Conservation (phyloP, 2,888 invertebrate species). For the Cataglyphis albicans region DNA sequence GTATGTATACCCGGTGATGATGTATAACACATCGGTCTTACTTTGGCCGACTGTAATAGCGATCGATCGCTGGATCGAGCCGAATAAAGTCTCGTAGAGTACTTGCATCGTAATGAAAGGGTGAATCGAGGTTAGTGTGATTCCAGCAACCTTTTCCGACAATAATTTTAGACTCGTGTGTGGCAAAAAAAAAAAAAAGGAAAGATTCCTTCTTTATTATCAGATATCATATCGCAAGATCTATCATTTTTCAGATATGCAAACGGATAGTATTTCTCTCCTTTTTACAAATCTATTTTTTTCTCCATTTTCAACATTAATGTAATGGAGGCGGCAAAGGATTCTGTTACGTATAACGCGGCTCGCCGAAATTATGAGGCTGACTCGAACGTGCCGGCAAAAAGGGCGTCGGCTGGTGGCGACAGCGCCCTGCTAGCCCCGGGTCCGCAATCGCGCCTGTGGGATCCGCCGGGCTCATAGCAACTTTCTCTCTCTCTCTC, state of each 20-base stretch:
- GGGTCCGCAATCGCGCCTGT: slow-evolving; percentile 62
- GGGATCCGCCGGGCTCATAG: slow-evolving; percentile 60
- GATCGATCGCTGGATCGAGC: slow-evolving; percentile 37
- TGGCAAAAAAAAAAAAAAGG: not conserved
- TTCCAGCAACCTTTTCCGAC: not conserved
- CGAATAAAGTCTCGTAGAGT: not conserved
- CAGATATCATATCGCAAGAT: not conserved
- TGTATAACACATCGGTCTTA: slow-evolving; percentile 19
- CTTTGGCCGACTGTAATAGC: slow-evolving; percentile 16
- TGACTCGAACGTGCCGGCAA: slow-evolving; percentile 60
- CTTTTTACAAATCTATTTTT: not conserved
- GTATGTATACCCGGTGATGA: not conserved
- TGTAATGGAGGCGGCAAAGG: not conserved
- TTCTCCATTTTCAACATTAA: not conserved
- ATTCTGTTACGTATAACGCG: not conserved
- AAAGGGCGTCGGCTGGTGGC: slow-evolving; percentile 68
- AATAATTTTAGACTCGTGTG: not conserved
- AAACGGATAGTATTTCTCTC: not conserved
- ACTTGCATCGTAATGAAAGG: not conserved
- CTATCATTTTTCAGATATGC: not conserved
- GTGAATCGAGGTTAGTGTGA: slow-evolving; percentile 29
- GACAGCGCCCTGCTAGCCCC: slow-evolving; percentile 63
- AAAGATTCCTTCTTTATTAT: not conserved
- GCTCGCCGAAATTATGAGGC: slow-evolving; percentile 51
- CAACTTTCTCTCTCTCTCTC: slow-evolving; percentile 40